A percentile compares a stretch with the other conserved stretches of the same genome.
Evolutionary conservation across 2,113 vertebrate species (phyloP).

Genomic region (Stictonetta naevosa): DNA sequence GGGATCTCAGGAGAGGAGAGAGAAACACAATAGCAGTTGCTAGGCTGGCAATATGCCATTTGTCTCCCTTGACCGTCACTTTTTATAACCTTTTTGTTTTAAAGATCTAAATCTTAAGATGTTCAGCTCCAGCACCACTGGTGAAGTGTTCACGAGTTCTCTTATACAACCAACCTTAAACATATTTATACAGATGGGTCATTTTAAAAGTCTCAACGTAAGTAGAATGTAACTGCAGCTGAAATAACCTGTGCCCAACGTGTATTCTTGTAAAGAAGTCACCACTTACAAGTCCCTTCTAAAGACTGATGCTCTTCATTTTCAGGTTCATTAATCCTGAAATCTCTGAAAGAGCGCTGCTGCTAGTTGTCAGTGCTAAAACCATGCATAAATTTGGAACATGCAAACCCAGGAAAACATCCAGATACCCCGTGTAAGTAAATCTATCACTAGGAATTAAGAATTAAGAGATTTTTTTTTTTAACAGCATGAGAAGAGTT

Average conservation of each 20-base stretch:
- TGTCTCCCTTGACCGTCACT: conserved; percentile 20
- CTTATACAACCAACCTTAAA: not conserved
- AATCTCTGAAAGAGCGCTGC: not conserved
- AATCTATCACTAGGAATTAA: not conserved
- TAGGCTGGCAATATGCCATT: conserved; percentile 25
- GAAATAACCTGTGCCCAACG: not conserved
- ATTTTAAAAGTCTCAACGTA: not conserved
- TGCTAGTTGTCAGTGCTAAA: not conserved
- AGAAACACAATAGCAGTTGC: conserved; percentile 19
- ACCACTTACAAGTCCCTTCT: not conserved
- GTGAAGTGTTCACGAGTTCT: not conserved
- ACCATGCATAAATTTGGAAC: not conserved
- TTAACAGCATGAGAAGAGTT: not conserved
- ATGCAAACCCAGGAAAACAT: not conserved
- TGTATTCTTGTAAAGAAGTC: not conserved
- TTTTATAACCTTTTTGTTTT: conserved; percentile 29
- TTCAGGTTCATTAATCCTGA: not conserved
- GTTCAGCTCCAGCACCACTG: not conserved
- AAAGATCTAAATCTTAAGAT: conserved; percentile 27
- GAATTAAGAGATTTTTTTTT: not conserved
- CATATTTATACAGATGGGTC: not conserved
- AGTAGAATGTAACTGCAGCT: not conserved
- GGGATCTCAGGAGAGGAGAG: conserved; percentile 4
- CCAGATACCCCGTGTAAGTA: not conserved
- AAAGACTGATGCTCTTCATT: not conserved